These are phyloP conservation scores for Pachliopta kotzebuea DNA, from an alignment of 2,888 invertebrate species.

Conservation along the genomic window DNA sequence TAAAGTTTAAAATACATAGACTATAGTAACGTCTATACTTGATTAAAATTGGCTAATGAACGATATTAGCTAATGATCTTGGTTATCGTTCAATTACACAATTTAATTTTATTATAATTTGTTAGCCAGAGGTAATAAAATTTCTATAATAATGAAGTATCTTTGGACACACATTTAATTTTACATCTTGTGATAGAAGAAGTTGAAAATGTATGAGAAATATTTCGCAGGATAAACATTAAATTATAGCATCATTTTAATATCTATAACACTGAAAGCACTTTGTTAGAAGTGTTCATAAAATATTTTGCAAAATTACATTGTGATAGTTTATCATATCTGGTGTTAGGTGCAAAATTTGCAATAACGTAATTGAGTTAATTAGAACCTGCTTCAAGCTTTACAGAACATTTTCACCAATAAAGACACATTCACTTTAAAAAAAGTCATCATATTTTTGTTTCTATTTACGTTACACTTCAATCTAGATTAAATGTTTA, in stretches of 20 bases:
- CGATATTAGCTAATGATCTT: too few species aligned
- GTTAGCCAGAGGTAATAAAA: neutral
- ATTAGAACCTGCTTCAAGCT: constrained; percentile 70
- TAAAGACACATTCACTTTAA: constrained; percentile 19
- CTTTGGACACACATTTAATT: too few species aligned
- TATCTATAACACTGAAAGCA: constrained; percentile 55
- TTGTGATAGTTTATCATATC: constrained; percentile 65
- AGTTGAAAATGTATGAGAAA: constrained; percentile 37
- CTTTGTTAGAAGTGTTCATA: constrained; percentile 62
- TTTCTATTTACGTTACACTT: neutral
- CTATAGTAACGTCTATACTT: neutral
- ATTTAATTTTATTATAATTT: neutral
- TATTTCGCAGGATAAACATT: constrained; percentile 42
- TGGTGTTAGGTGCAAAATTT: constrained; percentile 71
- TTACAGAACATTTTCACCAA: constrained; percentile 45
- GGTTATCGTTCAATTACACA: neutral
- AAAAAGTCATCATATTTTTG: neutral
- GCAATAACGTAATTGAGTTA: constrained; percentile 60
- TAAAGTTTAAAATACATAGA: constrained; percentile 47
- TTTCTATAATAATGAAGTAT: neutral
- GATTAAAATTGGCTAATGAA: neutral
- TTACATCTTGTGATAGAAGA: too few species aligned
- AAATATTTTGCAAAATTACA: constrained; percentile 68
- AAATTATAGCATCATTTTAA: constrained; percentile 20
- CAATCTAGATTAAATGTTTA: constrained; percentile 1